phyloP scores from a whole-genome alignment of 2,797 vertebrate species.

The Ptychobarbus kaznakovi region DNA sequence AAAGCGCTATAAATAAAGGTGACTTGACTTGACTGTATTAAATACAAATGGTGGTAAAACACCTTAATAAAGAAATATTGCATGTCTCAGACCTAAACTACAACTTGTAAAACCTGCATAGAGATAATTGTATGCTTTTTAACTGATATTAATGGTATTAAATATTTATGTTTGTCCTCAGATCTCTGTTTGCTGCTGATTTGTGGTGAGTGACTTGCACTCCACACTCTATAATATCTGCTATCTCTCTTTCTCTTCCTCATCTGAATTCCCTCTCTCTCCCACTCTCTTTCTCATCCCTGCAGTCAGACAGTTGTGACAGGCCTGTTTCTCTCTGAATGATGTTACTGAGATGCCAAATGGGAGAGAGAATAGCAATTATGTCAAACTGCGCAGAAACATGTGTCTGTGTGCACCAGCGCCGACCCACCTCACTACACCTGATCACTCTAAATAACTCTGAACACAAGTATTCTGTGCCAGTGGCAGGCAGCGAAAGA shows the following conservation, averaged over 20 bases:
- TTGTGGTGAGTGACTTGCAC: conserved; percentile 26
- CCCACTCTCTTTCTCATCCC: conserved; percentile 67
- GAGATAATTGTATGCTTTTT: not conserved
- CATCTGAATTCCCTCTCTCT: conserved; percentile 70
- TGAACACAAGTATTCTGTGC: conserved; percentile 79
- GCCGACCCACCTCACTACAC: conserved; percentile 74
- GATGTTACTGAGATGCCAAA: conserved; percentile 83
- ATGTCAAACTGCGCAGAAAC: conserved; percentile 81
- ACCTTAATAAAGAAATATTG: not conserved
- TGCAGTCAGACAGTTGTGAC: conserved; percentile 77
- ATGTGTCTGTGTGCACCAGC: conserved; percentile 75
- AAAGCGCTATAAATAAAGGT: too few relatives aligned
- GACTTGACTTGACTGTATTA: not conserved
- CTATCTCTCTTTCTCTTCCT: conserved; percentile 45
- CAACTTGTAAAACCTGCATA: not conserved
- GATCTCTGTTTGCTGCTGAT: not conserved
- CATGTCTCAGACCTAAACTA: not conserved
- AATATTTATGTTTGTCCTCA: not conserved
- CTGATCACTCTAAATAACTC: conserved; percentile 82
- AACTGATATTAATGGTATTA: not conserved
- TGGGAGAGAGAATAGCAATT: conserved; percentile 83
- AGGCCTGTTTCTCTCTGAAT: conserved; percentile 79
- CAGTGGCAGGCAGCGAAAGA: conserved; percentile 74
- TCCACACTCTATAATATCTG: conserved; percentile 19
- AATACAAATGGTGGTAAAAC: not conserved